These are phyloP conservation scores for Pseudorectes ferrugineus DNA, from an alignment of 2,113 vertebrate species.

Conservation along the genomic window DNA sequence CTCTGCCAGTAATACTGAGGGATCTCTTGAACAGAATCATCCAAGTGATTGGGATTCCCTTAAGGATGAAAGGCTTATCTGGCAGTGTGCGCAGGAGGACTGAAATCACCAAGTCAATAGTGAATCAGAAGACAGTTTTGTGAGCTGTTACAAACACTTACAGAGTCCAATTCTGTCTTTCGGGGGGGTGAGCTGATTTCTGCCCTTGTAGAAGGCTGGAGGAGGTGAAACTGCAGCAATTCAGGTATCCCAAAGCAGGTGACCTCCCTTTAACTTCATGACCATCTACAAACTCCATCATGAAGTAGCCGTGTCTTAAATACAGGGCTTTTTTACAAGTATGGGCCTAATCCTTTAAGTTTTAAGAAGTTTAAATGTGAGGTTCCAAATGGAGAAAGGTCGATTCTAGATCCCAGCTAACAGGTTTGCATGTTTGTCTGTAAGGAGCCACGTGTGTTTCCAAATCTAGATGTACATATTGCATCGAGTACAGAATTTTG, in stretches of 20 bases:
- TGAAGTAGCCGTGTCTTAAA: neutral
- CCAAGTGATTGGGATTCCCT: neutral
- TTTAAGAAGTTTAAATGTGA: neutral
- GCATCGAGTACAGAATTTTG: neutral
- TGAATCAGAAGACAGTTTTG: neutral
- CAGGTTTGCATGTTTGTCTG: neutral
- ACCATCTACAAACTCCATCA: neutral
- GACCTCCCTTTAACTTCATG: neutral
- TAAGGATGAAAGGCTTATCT: neutral
- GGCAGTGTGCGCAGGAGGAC: neutral
- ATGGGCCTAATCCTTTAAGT: neutral
- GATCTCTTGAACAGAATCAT: neutral
- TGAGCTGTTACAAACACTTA: neutral
- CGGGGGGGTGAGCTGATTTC: fast-evolving
- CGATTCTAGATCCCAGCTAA: neutral
- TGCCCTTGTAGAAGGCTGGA: neutral
- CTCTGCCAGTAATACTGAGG: neutral
- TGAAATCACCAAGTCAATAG: neutral
- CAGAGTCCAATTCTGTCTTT: neutral
- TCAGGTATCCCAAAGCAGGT: neutral
- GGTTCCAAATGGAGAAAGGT: neutral
- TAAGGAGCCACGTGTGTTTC: neutral
- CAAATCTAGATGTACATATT: neutral
- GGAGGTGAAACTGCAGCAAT: neutral
- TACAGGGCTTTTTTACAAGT: neutral